Percentiles rank a stretch among this genome's conserved stretches.
phyloP scores from a whole-genome alignment of 53 echinoderm and acorn worm genomes.

The Temnopleurus reevesii region DNA sequence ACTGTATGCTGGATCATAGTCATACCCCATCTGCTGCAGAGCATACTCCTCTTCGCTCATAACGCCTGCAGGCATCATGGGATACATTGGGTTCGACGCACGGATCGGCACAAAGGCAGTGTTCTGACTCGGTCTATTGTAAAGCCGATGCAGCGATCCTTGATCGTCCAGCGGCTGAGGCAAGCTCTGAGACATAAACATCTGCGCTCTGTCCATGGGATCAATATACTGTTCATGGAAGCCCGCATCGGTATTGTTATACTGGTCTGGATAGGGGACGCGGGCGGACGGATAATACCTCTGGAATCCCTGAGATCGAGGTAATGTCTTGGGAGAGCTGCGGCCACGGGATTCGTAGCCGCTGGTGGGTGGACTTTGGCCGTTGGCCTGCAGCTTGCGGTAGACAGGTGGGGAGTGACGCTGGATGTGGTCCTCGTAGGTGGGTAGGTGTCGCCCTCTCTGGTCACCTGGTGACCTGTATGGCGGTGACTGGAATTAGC shows the following conservation, averaged over 20 bases:
- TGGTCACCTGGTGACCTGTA: conserved; percentile 39
- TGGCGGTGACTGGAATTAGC: conserved; percentile 42
- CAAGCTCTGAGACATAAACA: conserved; percentile 51
- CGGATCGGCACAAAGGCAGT: conserved; percentile 57
- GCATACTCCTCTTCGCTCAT: conserved; percentile 1
- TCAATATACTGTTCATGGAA: conserved; percentile 27
- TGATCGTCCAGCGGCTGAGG: conserved; percentile 52
- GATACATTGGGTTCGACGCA: conserved; percentile 47
- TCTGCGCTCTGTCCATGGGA: not conserved
- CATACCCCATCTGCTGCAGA: conserved; percentile 50
- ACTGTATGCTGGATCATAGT: conserved; percentile 59
- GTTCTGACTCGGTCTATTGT: conserved; percentile 35
- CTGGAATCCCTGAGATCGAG: conserved; percentile 62
- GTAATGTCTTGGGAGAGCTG: conserved; percentile 60
- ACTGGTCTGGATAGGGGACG: conserved; percentile 17
- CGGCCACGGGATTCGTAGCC: conserved; percentile 70
- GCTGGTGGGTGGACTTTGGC: conserved; percentile 66
- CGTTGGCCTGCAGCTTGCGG: conserved; percentile 56
- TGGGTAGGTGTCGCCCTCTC: conserved; percentile 67
- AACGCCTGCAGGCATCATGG: not conserved
- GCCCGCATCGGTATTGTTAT: not conserved
- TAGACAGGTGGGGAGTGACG: conserved; percentile 66
- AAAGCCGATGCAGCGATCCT: conserved; percentile 2
- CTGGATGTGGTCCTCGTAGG: conserved; percentile 92
- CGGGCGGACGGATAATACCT: conserved; percentile 32